Evolutionary conservation across 2,797 vertebrate genomes (phyloP).

Genomic region (Spinus olivaceus): DNA sequence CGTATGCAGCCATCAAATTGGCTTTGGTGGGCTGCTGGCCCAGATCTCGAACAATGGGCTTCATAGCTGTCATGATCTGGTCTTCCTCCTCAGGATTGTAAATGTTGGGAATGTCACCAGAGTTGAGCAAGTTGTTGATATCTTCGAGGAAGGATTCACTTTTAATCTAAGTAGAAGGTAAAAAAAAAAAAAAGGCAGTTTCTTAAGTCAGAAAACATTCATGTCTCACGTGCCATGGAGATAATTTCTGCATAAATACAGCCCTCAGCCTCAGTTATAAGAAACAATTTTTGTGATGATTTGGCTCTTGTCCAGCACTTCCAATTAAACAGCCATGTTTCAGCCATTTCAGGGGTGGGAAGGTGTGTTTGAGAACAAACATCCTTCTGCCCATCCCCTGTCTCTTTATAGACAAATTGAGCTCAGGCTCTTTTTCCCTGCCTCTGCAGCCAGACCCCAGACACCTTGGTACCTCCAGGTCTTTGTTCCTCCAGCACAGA

Average conservation of each 20-base stretch:
- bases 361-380: neutral
- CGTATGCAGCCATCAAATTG: conserved; percentile 87
- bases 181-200: neutral
- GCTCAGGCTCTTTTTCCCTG: neutral
- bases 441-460: neutral
- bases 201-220: neutral
- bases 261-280: neutral
- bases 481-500: neutral
- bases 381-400: neutral
- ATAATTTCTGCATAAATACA: neutral
- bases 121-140: conserved; percentile 91
- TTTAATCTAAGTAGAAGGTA: conserved; percentile 81
- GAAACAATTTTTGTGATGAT: neutral
- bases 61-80: conserved; percentile 84
- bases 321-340: neutral
- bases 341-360: neutral
- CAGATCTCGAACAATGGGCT: conserved; percentile 81
- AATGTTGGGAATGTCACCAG: conserved; percentile 88
- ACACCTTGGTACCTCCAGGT: neutral
- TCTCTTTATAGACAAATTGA: neutral
- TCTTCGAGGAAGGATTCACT: conserved; percentile 91
- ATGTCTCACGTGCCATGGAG: neutral
- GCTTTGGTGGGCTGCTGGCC: conserved; percentile 88
- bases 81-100: conserved; percentile 86
- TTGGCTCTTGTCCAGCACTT: neutral